phyloP scores from a whole-genome alignment of 2,113 vertebrate species.

The Pteronura brasiliensis region DNA sequence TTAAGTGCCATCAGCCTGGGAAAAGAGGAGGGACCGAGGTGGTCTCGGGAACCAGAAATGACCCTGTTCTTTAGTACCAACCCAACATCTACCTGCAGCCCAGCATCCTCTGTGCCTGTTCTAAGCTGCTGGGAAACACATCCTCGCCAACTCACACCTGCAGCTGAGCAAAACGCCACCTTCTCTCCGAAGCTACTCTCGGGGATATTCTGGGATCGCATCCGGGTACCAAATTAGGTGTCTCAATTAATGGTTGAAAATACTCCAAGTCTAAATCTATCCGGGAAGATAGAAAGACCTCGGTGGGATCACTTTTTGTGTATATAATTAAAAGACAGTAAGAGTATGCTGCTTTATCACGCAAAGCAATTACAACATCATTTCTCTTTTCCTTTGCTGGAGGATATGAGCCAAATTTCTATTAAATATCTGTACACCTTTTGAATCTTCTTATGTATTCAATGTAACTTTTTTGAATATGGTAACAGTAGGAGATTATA shows the following conservation, averaged over 20 bases:
- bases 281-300: constrained; percentile 50
- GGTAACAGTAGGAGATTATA: constrained; percentile 29
- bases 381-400: constrained; percentile 36
- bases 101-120: not conserved
- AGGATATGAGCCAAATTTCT: constrained; percentile 39
- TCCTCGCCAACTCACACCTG: not conserved
- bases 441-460: not conserved
- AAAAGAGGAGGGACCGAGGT: not conserved
- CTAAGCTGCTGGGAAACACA: not conserved
- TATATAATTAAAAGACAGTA: constrained; percentile 75
- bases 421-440: constrained; percentile 45
- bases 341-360: constrained; percentile 53
- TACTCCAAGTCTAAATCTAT: constrained; percentile 66
- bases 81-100: not conserved
- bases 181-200: not conserved
- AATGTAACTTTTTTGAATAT: not conserved
- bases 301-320: constrained; percentile 10
- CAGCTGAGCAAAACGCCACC: constrained; percentile 2
- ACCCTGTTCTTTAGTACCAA: not conserved
- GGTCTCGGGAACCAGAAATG: not conserved
- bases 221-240: constrained; percentile 59
- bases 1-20: not conserved
- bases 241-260: constrained; percentile 60
- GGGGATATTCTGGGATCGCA: constrained; percentile 54
- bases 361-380: constrained; percentile 49